Percentiles rank a stretch among this genome's conserved stretches.
Conservation (phyloP, 2,888 invertebrate genomes). For the Sarcophaga caerulescens region DNA sequence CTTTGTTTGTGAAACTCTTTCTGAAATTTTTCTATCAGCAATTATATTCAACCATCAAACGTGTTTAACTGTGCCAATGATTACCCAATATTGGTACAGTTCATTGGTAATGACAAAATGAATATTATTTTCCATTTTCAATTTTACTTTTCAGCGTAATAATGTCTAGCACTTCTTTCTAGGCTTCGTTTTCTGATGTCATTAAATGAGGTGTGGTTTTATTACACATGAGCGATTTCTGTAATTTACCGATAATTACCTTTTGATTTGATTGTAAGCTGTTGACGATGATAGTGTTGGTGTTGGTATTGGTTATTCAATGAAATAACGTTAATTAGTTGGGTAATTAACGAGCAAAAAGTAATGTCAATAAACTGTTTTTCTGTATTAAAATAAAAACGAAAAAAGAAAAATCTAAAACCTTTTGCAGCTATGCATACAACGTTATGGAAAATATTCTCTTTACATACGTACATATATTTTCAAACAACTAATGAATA, state of each 20-base stretch:
- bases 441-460: not conserved
- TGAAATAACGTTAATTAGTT: constrained; percentile 66
- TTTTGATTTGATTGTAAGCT: constrained; percentile 56
- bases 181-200: not conserved
- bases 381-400: not conserved
- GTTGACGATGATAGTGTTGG: constrained; percentile 12
- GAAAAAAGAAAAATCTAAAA: not conserved
- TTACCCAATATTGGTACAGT: not conserved
- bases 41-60: too few relatives aligned
- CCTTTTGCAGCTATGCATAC: constrained; percentile 2
- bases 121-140: not conserved
- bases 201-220: constrained; percentile 28
- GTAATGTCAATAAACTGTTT: constrained; percentile 58
- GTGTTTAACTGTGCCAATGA: too few relatives aligned
- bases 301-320: constrained; percentile 21
- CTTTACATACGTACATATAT: too few relatives aligned
- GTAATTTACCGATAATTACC: constrained; percentile 66
- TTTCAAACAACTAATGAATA: constrained; percentile 53
- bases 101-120: not conserved
- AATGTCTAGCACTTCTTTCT: not conserved
- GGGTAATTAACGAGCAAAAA: constrained; percentile 61
- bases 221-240: constrained; percentile 58
- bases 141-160: not conserved
- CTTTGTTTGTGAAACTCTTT: too few relatives aligned
- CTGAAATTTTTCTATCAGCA: too few relatives aligned